A percentile compares a stretch with the other conserved stretches of the same genome.
Conservation (phyloP, 2,888 invertebrate species). For the Glyphotaelius pellucidus region DNA sequence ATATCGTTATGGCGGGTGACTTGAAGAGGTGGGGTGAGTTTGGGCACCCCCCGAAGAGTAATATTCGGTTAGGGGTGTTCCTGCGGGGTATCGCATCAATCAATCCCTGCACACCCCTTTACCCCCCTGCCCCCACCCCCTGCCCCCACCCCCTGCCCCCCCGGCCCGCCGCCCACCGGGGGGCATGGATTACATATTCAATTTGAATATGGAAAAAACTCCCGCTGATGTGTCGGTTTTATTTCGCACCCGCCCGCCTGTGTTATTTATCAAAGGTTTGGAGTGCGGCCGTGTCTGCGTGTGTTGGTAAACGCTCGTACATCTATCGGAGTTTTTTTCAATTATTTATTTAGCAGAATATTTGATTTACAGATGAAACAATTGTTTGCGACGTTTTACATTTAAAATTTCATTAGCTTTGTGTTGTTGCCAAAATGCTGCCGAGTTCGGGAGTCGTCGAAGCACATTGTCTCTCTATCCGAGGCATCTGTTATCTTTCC, state of each 20-base stretch:
- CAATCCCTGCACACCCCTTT: conserved; percentile 56
- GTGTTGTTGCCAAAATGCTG: conserved; percentile 35
- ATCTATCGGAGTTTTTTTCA: conserved; percentile 36
- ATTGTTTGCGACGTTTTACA: conserved; percentile 41
- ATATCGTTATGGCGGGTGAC: conserved; percentile 46
- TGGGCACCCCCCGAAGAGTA: conserved; percentile 50
- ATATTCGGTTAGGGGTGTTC: conserved; percentile 54
- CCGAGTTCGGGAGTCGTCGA: not conserved
- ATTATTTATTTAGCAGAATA: conserved; percentile 44
- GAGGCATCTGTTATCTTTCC: conserved; percentile 31
- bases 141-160: conserved; percentile 10
- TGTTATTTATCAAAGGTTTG: conserved; percentile 59
- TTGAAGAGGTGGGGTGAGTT: conserved; percentile 46
- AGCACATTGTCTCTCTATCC: conserved; percentile 4
- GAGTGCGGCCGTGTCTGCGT: conserved; percentile 13
- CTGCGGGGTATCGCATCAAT: conserved; percentile 65
- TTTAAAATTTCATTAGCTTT: conserved; percentile 43
- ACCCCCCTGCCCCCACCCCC: conserved; percentile 35
- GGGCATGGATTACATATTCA: conserved; percentile 62
- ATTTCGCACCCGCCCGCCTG: conserved; percentile 52
- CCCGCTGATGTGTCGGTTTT: conserved; percentile 62
- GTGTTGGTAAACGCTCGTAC: conserved; percentile 35
- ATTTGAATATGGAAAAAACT: conserved; percentile 63
- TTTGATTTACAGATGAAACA: conserved; percentile 47
- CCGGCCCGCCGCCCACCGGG: conserved; percentile 27